Evolutionary conservation across 2,797 vertebrate genomes (phyloP).

Genomic region (Lycodopsis pacificus): DNA sequence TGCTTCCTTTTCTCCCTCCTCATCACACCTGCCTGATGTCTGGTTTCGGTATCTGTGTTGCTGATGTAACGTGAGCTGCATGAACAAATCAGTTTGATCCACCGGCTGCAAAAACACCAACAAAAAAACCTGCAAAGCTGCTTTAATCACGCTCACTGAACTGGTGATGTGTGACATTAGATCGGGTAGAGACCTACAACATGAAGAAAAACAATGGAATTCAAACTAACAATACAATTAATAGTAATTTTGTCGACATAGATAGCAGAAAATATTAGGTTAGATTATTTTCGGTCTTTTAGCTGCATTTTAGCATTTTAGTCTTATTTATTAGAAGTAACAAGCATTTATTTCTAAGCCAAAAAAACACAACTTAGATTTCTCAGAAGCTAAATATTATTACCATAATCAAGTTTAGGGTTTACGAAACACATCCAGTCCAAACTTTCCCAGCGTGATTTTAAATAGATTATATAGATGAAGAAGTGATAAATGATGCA

Average conservation of each 20-base stretch:
- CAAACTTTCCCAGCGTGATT: background rate
- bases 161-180: background rate
- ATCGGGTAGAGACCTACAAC: background rate
- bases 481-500: background rate
- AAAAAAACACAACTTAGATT: background rate
- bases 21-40: conserved; percentile 52
- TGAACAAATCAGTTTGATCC: conserved; percentile 33
- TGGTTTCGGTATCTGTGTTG: conserved; percentile 48
- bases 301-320: no score
- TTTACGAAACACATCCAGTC: background rate
- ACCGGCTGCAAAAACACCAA: conserved; percentile 17
- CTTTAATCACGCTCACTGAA: background rate
- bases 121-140: conserved; percentile 21
- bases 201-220: background rate
- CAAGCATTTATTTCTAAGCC: background rate
- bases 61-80: conserved; percentile 54
- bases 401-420: background rate
- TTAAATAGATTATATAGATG: background rate
- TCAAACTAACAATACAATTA: background rate
- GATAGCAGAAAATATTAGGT: background rate
- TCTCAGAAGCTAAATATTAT: background rate
- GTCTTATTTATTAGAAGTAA: background rate
- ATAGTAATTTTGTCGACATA: background rate
- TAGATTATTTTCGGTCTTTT: no score
- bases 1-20: conserved; percentile 32